These are phyloP conservation scores for Ictalurus punctatus DNA, from an alignment of 2,113 vertebrate species.

Conservation along the genomic window DNA sequence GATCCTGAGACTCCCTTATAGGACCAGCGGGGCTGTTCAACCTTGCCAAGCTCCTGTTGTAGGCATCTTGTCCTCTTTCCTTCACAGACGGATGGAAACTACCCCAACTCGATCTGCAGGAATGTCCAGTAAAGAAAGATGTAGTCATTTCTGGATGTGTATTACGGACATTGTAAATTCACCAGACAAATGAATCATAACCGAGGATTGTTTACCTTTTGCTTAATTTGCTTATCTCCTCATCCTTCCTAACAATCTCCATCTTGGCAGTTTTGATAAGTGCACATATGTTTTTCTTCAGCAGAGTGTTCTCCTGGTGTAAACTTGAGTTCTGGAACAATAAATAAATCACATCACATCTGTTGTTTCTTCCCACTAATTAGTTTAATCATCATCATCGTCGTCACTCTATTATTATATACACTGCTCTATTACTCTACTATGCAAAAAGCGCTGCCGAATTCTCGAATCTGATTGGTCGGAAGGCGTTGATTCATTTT, in stretches of 20 bases:
- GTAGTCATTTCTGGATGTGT: neutral
- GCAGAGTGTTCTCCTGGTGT: slow-evolving; percentile 83
- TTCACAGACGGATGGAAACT: slow-evolving; percentile 27
- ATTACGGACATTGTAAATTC: neutral
- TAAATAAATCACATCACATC: slow-evolving; percentile 9
- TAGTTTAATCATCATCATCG: neutral
- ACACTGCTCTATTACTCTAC: neutral
- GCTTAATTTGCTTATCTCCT: slow-evolving; percentile 87
- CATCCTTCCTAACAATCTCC: slow-evolving; percentile 91
- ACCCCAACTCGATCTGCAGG: slow-evolving; percentile 58
- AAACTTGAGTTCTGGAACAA: slow-evolving; percentile 80
- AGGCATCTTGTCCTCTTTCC: slow-evolving; percentile 9
- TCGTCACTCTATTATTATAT: too few species aligned
- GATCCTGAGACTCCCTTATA: neutral
- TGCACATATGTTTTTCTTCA: slow-evolving; percentile 95
- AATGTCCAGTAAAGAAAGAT: slow-evolving; percentile 4
- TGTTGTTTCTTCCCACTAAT: neutral
- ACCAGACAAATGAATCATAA: neutral
- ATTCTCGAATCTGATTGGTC: neutral
- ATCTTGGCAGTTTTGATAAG: slow-evolving; percentile 91
- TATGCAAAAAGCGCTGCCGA: neutral
- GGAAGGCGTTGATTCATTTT: neutral
- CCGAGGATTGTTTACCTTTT: slow-evolving; percentile 71
- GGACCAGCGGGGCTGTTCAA: neutral
- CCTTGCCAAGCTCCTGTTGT: neutral